phyloP scores from a whole-genome alignment of 1,140 invertebrate genomes.

The Euwallacea similis region DNA sequence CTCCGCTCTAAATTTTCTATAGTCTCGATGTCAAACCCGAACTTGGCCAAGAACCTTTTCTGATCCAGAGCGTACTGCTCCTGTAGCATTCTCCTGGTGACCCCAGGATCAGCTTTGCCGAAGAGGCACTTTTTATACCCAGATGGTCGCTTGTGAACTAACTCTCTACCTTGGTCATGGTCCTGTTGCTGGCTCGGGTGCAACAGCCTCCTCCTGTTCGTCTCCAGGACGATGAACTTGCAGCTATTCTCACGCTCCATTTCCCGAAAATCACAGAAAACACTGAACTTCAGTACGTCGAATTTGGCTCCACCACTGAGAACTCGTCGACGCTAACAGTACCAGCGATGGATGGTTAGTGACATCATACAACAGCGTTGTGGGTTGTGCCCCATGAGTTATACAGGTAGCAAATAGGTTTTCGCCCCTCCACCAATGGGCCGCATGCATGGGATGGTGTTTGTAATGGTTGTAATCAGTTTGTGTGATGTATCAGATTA shows the following conservation, averaged over 20 bases:
- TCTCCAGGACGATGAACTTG: slow-evolving; percentile 35
- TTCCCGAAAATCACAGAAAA: neutral
- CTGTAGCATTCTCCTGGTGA: slow-evolving; percentile 40
- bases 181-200: slow-evolving; percentile 25
- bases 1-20: slow-evolving; percentile 38
- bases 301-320: slow-evolving; percentile 6
- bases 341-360: slow-evolving; percentile 11
- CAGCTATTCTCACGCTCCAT: slow-evolving; percentile 32
- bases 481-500: too few relatives aligned
- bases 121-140: slow-evolving; percentile 41
- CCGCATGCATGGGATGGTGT: too few relatives aligned
- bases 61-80: slow-evolving; percentile 40
- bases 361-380: neutral
- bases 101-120: slow-evolving; percentile 34
- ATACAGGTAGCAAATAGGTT: slow-evolving; percentile 8
- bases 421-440: neutral
- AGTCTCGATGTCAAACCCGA: slow-evolving; percentile 41
- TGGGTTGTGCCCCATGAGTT: neutral
- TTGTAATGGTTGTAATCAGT: too few relatives aligned
- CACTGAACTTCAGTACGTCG: neutral
- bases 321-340: slow-evolving; percentile 2
- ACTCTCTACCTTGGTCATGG: slow-evolving; percentile 10
- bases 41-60: slow-evolving; percentile 37
- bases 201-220: slow-evolving; percentile 23
- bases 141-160: slow-evolving; percentile 19